Evolutionary conservation across 2,113 vertebrate genomes (phyloP), one percentile per base, ranked within the genome.

Genomic region (Perca schrenkii): DNA sequence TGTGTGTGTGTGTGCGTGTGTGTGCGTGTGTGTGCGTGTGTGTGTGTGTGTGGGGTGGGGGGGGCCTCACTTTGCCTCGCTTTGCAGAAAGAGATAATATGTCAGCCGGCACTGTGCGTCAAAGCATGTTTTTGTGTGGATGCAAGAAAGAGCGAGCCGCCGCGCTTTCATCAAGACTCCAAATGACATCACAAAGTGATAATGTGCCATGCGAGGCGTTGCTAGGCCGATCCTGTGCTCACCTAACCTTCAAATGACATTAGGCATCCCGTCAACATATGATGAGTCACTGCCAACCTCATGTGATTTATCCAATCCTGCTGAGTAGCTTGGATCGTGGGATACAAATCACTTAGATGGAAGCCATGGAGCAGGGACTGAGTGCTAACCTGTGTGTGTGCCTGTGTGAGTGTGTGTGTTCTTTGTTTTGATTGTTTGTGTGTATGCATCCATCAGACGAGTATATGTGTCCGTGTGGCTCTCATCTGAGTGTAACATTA

Each of bases 181-280:
- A 78, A 85, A 76, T 70, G 76, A 90, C 67, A 74, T 85, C 65
- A 47, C 83, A 61, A 54, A 76, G 47, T 69, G 73, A 80, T 72
- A 81, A 64, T 64, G 77, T 67, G 86, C 28, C 67, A 76, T 15
- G 72, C 47, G 11, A 86, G 77, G 68, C 21, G 15, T 62, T 62
- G 74, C 82, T 61, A 60, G 79, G 66, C 61, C 47, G 67, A 91
- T 92, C 86, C 64, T 5, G 25, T 50, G 77, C 87, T 90, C 87
- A 84, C 57, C 83, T 93, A 88, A 94, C 93, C 93, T 95, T 94
- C 93, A 94, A 94, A 95, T 88, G 91, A 93, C 95, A 92, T 93
- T 85, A 89, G 80, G 79, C 68, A 53, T 86, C 81, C 79, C 28
- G 72, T 87, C 87, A 87, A 85, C 87, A 88, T 86, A 53, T 60